Evolutionary conservation across 2,888 invertebrate species (phyloP), one percentile per base, ranked within the genome.

Genomic region (Cerastoderma edule): DNA sequence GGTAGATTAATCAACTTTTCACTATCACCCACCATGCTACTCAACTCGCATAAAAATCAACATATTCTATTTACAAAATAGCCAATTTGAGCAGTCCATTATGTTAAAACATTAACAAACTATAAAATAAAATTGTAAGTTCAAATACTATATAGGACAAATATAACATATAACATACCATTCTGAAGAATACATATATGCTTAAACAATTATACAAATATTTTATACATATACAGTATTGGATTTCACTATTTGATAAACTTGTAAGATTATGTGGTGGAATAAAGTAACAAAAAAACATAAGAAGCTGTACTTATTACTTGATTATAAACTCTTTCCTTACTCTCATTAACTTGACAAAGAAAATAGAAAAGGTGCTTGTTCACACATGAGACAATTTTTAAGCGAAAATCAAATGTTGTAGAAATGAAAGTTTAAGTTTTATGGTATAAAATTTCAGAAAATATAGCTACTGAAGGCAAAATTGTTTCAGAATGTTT

Each of bases 101-200:
- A 60, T 24, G 35, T 39, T 60, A 39, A 60, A 22, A 60, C 39
- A 33, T 24, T 39, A 60, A 60, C 60, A 60, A 10, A n/a, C 22
- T 60, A 60, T 44, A 39, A 24, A 60, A n/a, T 60, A 60, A 60
- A 60, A 60, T 60, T 60, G 60, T 60, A 60, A 60, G 60, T 39
- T 60, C 33, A 60, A 60, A 60, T 60, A 60, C 60, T 60, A 10
- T 56, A 56, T 60, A 60, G 22, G 60, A 60, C 60, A 60, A 60
- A 60, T 27, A 39, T 60, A 60, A 60, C 60, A 35, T 39, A 8
- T 32, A 35, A 60, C 39, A 33, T 33, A 8, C 24, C 30, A n/a
- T 39, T 16, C 39, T 39, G 30, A 27, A 27, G 27, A 10, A 54
- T 5, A 32, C 19, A 28, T 32, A 57, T 19, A 57, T 57, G 4